Conservation (phyloP, 2,797 vertebrate genomes). For the Hirundo rustica region DNA sequence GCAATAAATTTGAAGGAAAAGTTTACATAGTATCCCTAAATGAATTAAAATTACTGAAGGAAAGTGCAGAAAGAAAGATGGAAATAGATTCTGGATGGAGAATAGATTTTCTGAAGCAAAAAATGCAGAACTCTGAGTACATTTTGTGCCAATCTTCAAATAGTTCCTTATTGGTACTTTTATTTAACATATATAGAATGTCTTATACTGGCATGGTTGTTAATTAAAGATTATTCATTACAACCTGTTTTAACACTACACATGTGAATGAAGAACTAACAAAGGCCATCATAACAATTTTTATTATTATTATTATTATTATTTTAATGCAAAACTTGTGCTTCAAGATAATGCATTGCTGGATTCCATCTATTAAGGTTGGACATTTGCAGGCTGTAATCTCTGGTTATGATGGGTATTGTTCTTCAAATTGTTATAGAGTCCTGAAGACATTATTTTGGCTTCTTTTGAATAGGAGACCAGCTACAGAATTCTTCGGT, state of each 20-base stretch:
- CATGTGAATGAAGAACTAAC: not conserved
- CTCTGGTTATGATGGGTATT: not conserved
- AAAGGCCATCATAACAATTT: not conserved
- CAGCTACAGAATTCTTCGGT: not conserved
- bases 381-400: not conserved
- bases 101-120: not conserved
- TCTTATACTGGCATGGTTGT: not conserved
- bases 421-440: not conserved
- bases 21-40: not conserved
- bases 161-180: not conserved
- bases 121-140: not conserved
- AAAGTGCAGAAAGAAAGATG: not conserved
- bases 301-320: too few species aligned
- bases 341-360: not conserved
- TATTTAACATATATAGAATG: not conserved
- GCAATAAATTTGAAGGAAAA: not conserved
- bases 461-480: not conserved
- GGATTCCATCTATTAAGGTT: not conserved
- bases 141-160: not conserved
- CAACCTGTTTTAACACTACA: not conserved
- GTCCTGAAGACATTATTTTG: not conserved
- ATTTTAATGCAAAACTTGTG: not conserved
- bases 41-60: not conserved
- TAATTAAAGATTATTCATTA: not conserved
- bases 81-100: not conserved